These are phyloP conservation scores for Microplitis demolitor DNA, from an alignment of 1,140 invertebrate genomes.

Conservation along the genomic window DNA sequence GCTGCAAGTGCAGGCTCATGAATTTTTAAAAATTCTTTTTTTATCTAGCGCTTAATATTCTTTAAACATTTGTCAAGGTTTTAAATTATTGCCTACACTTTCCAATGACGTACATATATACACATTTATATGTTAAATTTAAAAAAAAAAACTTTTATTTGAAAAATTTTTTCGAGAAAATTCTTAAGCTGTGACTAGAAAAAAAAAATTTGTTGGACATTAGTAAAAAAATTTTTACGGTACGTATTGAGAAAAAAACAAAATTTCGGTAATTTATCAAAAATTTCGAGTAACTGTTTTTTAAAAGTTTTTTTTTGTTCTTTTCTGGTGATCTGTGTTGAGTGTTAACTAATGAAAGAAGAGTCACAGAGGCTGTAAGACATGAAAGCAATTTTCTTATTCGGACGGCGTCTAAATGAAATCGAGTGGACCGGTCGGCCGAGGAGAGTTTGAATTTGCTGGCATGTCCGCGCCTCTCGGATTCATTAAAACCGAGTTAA, in stretches of 20 bases:
- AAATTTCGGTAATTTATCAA: too few relatives aligned
- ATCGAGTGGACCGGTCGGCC: neutral
- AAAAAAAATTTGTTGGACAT: too few relatives aligned
- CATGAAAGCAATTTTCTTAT: neutral
- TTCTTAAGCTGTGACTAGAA: too few relatives aligned
- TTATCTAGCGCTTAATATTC: neutral
- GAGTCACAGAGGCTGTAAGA: neutral
- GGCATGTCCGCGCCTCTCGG: constrained; percentile 13
- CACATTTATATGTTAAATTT: too few relatives aligned
- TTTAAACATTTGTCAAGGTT: neutral
- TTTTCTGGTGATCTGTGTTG: too few relatives aligned
- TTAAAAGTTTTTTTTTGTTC: too few relatives aligned
- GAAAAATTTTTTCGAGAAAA: too few relatives aligned
- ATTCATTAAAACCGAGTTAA: constrained; percentile 47
- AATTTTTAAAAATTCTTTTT: constrained; percentile 5
- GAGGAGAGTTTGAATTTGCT: neutral
- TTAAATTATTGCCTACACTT: neutral
- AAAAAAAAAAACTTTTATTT: too few relatives aligned
- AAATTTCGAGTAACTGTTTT: too few relatives aligned
- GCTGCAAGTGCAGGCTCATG: constrained; percentile 1
- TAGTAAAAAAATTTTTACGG: too few relatives aligned
- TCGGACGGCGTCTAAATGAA: neutral
- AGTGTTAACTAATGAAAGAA: neutral
- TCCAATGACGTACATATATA: neutral
- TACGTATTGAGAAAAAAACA: too few relatives aligned